A percentile compares a stretch with the other conserved stretches of the same genome.
Conservation (phyloP, 2,113 vertebrate genomes). For the Suncus etruscus region DNA sequence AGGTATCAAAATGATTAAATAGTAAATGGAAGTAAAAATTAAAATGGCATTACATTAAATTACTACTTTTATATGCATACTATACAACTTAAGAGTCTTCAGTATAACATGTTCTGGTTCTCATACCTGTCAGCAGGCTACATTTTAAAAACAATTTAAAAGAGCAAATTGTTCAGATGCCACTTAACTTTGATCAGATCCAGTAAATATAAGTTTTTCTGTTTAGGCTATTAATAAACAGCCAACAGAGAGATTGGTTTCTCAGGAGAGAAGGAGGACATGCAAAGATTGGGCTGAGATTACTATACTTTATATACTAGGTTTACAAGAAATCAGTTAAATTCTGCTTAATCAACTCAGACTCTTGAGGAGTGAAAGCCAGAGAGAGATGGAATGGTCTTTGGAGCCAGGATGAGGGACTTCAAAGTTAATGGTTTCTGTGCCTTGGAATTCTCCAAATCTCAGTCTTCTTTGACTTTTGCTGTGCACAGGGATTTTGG, state of each 20-base stretch:
- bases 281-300: neutral
- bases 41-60: too few relatives aligned
- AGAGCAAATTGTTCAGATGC: neutral
- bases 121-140: neutral
- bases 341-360: neutral
- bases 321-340: neutral
- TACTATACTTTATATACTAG: neutral
- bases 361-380: neutral
- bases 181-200: neutral
- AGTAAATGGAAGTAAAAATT: too few relatives aligned
- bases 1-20: too few relatives aligned
- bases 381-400: neutral
- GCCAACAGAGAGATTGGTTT: neutral
- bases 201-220: slow-evolving; percentile 4
- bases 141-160: slow-evolving; percentile 11
- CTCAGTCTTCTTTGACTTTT: neutral
- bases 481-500: neutral
- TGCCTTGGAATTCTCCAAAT: neutral
- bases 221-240: slow-evolving; percentile 6
- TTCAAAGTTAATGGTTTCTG: neutral
- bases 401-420: neutral
- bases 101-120: neutral
- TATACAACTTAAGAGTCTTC: neutral
- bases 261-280: neutral
- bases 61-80: neutral